These are phyloP conservation scores for Tinea semifulvella DNA, from an alignment of 2,888 invertebrate species.

Conservation along the genomic window DNA sequence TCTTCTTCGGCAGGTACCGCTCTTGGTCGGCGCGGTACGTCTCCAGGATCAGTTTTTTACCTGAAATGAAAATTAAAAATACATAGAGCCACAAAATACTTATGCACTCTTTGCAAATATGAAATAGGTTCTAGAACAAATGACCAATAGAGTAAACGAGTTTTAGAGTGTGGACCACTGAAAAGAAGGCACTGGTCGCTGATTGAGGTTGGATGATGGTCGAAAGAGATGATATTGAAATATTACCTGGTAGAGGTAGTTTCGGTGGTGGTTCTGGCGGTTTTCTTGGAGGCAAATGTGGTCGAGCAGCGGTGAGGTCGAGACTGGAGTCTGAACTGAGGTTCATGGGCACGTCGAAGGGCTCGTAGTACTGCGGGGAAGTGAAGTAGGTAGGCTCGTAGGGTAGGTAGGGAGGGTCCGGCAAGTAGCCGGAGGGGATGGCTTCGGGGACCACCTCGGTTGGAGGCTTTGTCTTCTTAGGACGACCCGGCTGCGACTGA, in stretches of 20 bases:
- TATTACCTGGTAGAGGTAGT: constrained; percentile 53
- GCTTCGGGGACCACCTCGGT: constrained; percentile 41
- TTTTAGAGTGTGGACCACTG: too few species aligned
- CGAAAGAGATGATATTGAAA: too few species aligned
- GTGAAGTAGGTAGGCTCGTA: constrained; percentile 30
- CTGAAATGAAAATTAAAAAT: too few species aligned
- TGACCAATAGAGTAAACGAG: too few species aligned
- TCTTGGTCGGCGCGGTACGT: constrained; percentile 39
- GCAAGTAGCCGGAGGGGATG: constrained; percentile 40
- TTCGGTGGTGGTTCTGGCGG: constrained; percentile 41
- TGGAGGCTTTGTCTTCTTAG: constrained; percentile 51
- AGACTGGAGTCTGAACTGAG: constrained; percentile 57
- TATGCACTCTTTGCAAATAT: too few species aligned
- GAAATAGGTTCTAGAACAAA: too few species aligned
- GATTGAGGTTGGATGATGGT: too few species aligned
- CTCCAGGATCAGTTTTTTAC: constrained; percentile 58
- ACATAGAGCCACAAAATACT: too few species aligned
- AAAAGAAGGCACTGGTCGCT: too few species aligned
- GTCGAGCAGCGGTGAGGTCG: constrained; percentile 49
- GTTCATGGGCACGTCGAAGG: constrained; percentile 49
- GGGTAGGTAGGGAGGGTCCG: constrained; percentile 26
- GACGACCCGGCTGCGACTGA: constrained; percentile 50
- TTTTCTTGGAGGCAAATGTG: constrained; percentile 47
- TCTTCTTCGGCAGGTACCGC: constrained; percentile 59
- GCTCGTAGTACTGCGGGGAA: constrained; percentile 19